Base-by-base conservation (phyloP, 1,140 invertebrate genomes). In the Aculops lycopersici region DNA sequence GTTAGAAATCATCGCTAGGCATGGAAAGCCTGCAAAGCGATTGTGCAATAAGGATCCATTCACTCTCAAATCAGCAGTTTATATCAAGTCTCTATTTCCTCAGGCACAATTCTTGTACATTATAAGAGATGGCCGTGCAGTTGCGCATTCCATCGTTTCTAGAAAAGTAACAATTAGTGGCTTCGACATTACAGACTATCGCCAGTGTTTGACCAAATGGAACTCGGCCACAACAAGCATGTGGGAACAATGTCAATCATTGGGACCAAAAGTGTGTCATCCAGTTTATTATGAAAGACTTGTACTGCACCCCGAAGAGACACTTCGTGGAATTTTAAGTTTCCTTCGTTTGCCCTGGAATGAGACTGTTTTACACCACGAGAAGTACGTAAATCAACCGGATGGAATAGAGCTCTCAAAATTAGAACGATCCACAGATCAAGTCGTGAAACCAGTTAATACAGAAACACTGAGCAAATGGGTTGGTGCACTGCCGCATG, bases 41-140 rank as follows among this genome's bases (percentile, higher is more conserved):
- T 64, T 92, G 39, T 97, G 90, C 62, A 95, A 95, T 64, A 98
- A 98, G 60, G 90, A 98, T 64, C 90, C 90, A 15, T 70, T 94
- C 41, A 84, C 83, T 15, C 65, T 95, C 35, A 92, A 94, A 61
- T 86, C 86, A 60, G 77, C 86, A 49, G 72, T 74, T 41, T 72
- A 71, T 47, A 55, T 72, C 24, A 55, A 61, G 12, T 52, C 64
- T 47, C 46, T 67, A 36, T 73, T 72, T 51, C 69, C 70, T 4
- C 64, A 67, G 46, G 58, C 84, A 21, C 95, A 94, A 61, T 97
- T 90, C 60, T 66, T 98, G 48, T 80, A 95, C 55, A 92, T 98
- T 81, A 72, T 92, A 38, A 68, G 90, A 46, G 90, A 98, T 57
- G 90, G 90, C 2, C 66, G 90, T 41, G 88, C 88, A 20, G 88